Conservation (phyloP, 2,797 vertebrate species). For the Myotis planiceps region DNA sequence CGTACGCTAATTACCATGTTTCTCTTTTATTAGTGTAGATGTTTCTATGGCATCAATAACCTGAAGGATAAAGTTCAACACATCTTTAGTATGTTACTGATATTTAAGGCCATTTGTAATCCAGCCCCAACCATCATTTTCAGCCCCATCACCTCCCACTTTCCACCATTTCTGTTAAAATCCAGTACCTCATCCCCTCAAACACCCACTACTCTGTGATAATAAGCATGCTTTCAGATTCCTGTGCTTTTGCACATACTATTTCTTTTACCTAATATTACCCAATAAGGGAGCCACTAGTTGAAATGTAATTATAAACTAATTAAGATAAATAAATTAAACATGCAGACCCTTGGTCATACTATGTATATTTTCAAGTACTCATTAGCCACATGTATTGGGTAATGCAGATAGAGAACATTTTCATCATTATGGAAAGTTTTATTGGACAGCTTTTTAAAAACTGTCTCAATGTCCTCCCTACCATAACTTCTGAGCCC, state of each 20-base stretch:
- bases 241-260: neutral
- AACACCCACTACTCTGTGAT: neutral
- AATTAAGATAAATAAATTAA: neutral
- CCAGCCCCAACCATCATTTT: neutral
- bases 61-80: neutral
- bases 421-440: neutral
- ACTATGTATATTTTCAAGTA: neutral
- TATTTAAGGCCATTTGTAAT: neutral
- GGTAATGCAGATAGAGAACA: neutral
- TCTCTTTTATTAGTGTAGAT: neutral
- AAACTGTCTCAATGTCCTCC: neutral
- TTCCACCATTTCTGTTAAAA: neutral
- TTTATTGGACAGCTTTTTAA: neutral
- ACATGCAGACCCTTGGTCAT: neutral
- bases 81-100: neutral
- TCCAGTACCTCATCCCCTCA: neutral
- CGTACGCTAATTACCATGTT: too few relatives aligned
- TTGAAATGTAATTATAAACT: slow-evolving; percentile 7
- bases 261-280: neutral
- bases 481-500: neutral
- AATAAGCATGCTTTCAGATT: neutral
- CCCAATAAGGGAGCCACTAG: neutral
- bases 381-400: neutral
- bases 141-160: neutral
- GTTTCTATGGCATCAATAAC: neutral